Base-by-base conservation (phyloP, 1,140 invertebrate species). In the Luehdorfia chinensis region DNA sequence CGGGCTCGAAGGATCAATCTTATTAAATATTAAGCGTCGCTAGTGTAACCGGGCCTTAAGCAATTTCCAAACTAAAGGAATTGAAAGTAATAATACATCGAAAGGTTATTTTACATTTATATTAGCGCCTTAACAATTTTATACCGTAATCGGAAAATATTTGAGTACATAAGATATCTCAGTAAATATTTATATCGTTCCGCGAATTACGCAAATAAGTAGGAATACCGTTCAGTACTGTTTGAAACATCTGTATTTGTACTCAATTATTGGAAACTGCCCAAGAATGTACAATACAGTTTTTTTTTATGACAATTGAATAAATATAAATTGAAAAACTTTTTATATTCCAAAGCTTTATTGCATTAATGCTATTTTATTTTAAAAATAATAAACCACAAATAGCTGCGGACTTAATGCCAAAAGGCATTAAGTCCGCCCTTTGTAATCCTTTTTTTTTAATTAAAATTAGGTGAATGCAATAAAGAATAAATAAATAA, bases 171-270 rank as follows among this genome's bases (percentile, higher is more conserved):
- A 34, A 6, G 14, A 14, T 25, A 39, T 39, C 14, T 23, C 19
- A 25, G 5, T 39, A 37, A 13, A 32, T 23, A 25, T 23, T 16
- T 9, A 34, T 34, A 34, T 9, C 1, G 9, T 13, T 12, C 16
- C 11, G 8, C 7, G 23, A n/a, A 13, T 23, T 13, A 39, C 19
- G 21, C 21, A 39, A 25, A 2, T 37, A 12, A 23, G 25, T 39
- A 25, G 21, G 34, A 37, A 23, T 37, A n/a, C n/a, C n/a, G n/a
- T 39, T 39, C 5, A 23, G 12, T 16, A 36, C 16, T 21, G 11
- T 37, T 37, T 37, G 13, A 37, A 25, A 18, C 21, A 25, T 39
- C 25, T 39, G 25, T 39, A 39, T 37, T 37, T 37, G 34, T 39
- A 39, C 19, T 13, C 19, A 37, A 15, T n/a, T n/a, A n/a, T n/a